Evolutionary conservation across 1,140 invertebrate genomes (phyloP), one percentile per base, ranked within the genome.

Genomic region (Polyergus mexicanus): DNA sequence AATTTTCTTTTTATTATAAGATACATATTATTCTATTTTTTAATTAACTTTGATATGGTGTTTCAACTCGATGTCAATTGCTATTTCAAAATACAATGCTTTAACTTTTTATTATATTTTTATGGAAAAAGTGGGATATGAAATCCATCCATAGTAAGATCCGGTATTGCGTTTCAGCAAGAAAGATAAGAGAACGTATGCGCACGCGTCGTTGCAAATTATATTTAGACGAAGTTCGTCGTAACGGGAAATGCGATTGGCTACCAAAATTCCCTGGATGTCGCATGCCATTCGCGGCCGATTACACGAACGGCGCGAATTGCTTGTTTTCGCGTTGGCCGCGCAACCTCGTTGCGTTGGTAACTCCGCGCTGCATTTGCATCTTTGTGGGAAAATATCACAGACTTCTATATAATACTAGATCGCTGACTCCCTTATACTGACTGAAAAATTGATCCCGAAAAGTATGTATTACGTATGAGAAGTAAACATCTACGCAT

Each of bases 121-220:
- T 47, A 3, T 47, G 44, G 13, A 47, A 47, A 47, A 13, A 47
- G 13, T 47, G 3, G 3, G 13, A 3, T 47, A 16, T 47, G 13
- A 47, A 0, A 47, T 47, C 13, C 44, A 47, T 44, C 2, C 11
- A 44, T 11, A 41, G 5, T 5, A 13, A 35, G 35, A n/a, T 54
- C 28, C 41, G 8, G 25, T 25, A 19, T 2, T 71, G 68, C 16
- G 19, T 28, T 19, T 0, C 62, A 35, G n/a, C 16, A 10, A 68
- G 8, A 22, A 56, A 56, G 25, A 47, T 44, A 68, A 35, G 10
- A 51, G 28, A 80, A 68, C 19, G 16, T 10, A 32, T 38, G 5
- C 16, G 41, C n/a, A 13, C 13, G 35, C 19, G 35, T 63, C 19
- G 19, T 28, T 25, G 58, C 66, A 78, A 78, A 54, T 78, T 35